These are phyloP conservation scores for Antigone vipio DNA, from an alignment of 2,113 vertebrate species.

Conservation along the genomic window DNA sequence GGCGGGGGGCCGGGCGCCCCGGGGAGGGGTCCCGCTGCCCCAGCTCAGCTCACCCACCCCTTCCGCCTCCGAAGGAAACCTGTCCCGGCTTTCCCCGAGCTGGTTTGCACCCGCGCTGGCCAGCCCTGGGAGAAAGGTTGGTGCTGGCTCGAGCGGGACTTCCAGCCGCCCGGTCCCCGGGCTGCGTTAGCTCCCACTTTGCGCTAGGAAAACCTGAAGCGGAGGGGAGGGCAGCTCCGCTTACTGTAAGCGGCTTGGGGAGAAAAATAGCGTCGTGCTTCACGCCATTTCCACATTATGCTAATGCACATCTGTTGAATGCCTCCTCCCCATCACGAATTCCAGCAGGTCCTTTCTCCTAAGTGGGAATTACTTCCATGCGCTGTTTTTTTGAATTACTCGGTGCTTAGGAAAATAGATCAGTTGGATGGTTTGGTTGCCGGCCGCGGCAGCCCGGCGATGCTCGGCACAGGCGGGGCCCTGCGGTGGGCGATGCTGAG, in stretches of 20 bases:
- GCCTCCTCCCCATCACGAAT: neutral
- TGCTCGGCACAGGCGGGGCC: neutral
- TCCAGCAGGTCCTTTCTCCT: neutral
- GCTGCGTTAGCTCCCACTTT: neutral
- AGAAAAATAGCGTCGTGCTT: neutral
- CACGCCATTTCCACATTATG: neutral
- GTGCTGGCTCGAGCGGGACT: neutral
- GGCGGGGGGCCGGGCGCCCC: fast-evolving
- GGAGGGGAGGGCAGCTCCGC: neutral
- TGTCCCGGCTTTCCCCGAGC: neutral
- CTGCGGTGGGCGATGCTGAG: fast-evolving
- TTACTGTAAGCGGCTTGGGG: neutral
- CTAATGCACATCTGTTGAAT: conserved; percentile 28
- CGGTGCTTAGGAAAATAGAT: neutral
- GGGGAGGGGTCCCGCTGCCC: neutral
- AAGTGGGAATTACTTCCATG: neutral
- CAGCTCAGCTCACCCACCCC: neutral
- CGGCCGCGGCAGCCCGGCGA: neutral
- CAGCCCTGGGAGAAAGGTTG: neutral
- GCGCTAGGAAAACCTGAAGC: neutral
- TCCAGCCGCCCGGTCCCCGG: neutral
- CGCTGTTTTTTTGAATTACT: neutral
- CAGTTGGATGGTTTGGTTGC: neutral
- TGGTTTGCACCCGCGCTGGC: neutral
- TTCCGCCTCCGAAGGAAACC: neutral